Evolutionary conservation across 1,140 invertebrate species (phyloP), one percentile per base, ranked within the genome.

Genomic region (Lutraria rhynchaena): DNA sequence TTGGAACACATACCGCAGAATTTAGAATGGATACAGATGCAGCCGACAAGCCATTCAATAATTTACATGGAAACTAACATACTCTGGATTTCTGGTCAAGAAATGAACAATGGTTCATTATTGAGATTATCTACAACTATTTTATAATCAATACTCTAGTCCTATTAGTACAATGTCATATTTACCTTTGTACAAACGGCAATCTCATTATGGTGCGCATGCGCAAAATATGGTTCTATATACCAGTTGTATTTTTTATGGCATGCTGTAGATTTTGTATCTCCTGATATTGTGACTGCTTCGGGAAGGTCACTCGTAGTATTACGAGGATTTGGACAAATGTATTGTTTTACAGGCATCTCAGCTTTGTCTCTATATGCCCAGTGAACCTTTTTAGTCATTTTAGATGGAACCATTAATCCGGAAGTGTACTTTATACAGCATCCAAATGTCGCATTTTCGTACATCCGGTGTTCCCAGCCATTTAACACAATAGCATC

Each of bases 381-480:
- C 75, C 75, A 78, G 75, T 41, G 75, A 58, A 57, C n/a, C 51
- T 75, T 75, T 31, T 27, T 67, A 13, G 51, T 67, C 35, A 44
- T 46, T 19, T 24, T 46, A 7, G 58, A 46, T 13, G 63, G 33
- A 11, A 55, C n/a, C 11, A 69, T 19, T 11, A 17, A 33, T 0
- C 63, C 51, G 31, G 44, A 53, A n/a, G 44, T 27, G 49, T 69
- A 69, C 51, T 58, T 37, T 19, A 78, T 44, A 58, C 75, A 78
- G n/a, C 75, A 78, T 3, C 35, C 55, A 31, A 69, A 69, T 0
- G 13, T 78, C 13, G 37, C 29, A 24, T 69, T 44, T 19, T 44
- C 55, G 9, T 44, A 69, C 27, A 35, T 11, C 27, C 11, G 27
- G n/a, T 78, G 61, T 58, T 67, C 75, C 75, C 75, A 67, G n/a